Conservation (phyloP, 2,888 invertebrate species). For the Dioctria rufipes region DNA sequence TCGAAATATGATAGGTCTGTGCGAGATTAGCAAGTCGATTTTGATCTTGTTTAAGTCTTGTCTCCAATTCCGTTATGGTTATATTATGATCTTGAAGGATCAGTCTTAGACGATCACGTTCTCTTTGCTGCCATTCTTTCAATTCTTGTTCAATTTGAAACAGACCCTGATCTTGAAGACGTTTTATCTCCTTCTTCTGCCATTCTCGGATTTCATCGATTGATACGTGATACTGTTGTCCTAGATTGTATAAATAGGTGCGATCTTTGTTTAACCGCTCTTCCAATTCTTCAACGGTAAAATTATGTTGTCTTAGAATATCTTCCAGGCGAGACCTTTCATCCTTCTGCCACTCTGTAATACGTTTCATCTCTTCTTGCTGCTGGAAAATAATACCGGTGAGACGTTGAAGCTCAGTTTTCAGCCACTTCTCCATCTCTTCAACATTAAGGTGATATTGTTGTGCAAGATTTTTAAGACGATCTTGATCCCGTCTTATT, state of each 20-base stretch:
- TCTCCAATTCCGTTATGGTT: slow-evolving; percentile 68
- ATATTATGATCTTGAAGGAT: slow-evolving; percentile 66
- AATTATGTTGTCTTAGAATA: slow-evolving; percentile 66
- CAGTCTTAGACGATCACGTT: slow-evolving; percentile 64
- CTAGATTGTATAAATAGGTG: slow-evolving; percentile 65
- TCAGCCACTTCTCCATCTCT: slow-evolving; percentile 67
- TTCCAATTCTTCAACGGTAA: slow-evolving; percentile 64
- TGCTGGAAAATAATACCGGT: slow-evolving; percentile 66
- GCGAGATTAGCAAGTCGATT: slow-evolving; percentile 66
- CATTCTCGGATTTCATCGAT: slow-evolving; percentile 68
- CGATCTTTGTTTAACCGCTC: slow-evolving; percentile 66
- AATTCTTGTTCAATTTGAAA: slow-evolving; percentile 62
- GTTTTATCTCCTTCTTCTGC: slow-evolving; percentile 67
- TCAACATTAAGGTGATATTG: slow-evolving; percentile 67
- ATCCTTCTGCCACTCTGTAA: slow-evolving; percentile 67
- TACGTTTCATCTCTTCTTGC: slow-evolving; percentile 66
- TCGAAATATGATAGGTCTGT: slow-evolving; percentile 66
- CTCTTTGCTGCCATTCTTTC: slow-evolving; percentile 67
- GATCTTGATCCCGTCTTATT: slow-evolving; percentile 66
- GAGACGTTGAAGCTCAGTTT: slow-evolving; percentile 66
- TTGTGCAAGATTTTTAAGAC: slow-evolving; percentile 64
- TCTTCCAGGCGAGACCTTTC: slow-evolving; percentile 67
- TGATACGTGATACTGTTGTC: slow-evolving; percentile 67
- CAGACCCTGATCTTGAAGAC: slow-evolving; percentile 65
- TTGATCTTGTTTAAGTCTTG: slow-evolving; percentile 66